Base-by-base conservation (phyloP, 2,113 vertebrate species). In the Triplophysa siluroides region DNA sequence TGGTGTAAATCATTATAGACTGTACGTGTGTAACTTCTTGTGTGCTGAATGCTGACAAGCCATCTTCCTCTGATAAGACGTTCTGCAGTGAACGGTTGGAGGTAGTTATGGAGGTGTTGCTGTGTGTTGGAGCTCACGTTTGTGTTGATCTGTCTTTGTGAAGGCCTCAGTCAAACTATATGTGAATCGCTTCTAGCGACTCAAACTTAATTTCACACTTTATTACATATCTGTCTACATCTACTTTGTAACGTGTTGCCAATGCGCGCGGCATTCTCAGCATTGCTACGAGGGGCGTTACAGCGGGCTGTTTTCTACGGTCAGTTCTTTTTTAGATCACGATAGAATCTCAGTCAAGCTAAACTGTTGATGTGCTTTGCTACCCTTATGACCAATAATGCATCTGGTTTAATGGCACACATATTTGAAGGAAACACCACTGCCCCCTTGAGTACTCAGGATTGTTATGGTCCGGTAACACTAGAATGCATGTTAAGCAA, bases 11-110 rank as follows among this genome's bases (percentile, higher is more conserved):
- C 75, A 65, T 77, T 65, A 62, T 63, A 41, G 43, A 19, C 21
- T 63, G 13, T 24, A 11, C 33, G 3, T 64, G 47, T 74, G 60
- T 45, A 38, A 7, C 6, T 38, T 45, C 9, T 45, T 45, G 43
- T 52, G 21, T 47, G 14, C 45, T 61, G 58, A 76, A 62, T 74
- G 64, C 41, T 83, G 72, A 83, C 50, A 54, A 58, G 58, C 60
- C 43, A 12, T 38, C 41, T 2, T n/a, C 52, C 70, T 79, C 64
- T 23, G 76, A 43, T 70, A 50, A 78, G 52, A 58, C 62, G 65
- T 66, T 65, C 29, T 41, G 29, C 61, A 26, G 21, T 41, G 68
- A 60, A 1, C 47, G 13, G 23, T 38, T 13, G 73, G 26, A 69
- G 50, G 26, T 72, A 38, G 24, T 47, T 43, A 70, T 60, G 23